phyloP scores from a whole-genome alignment of 1,140 invertebrate genomes.

The Aphis gossypii region DNA sequence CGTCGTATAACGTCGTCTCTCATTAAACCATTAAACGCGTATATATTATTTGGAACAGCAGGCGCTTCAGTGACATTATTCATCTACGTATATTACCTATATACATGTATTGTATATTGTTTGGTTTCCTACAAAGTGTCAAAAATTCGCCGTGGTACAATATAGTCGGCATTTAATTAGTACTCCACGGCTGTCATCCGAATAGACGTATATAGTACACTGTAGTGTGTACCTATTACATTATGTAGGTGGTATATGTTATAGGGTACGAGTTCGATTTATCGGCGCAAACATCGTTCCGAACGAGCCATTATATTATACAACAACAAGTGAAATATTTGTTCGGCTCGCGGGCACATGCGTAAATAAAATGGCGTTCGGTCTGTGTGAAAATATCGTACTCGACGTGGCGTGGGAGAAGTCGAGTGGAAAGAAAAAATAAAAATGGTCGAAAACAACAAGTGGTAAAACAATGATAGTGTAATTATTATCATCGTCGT shows the following conservation, averaged over 20 bases:
- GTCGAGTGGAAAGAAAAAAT: conserved; percentile 19
- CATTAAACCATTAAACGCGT: not conserved
- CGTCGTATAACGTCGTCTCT: too few species aligned
- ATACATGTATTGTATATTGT: not conserved
- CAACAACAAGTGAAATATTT: not conserved
- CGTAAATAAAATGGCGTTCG: conserved; percentile 29
- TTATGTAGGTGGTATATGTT: not conserved
- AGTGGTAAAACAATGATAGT: conserved; percentile 21
- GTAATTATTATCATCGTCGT: not conserved
- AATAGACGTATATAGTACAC: not conserved
- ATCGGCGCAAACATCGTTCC: not conserved
- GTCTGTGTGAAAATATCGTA: conserved; percentile 3
- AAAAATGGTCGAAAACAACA: conserved; percentile 29
- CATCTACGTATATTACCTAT: not conserved
- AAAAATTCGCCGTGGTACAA: not conserved
- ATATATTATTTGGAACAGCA: not conserved
- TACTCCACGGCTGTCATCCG: not conserved
- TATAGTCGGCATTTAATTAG: not conserved
- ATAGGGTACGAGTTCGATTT: not conserved
- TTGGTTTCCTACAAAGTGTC: not conserved
- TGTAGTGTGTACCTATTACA: not conserved
- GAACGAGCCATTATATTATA: not conserved
- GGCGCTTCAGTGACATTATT: not conserved
- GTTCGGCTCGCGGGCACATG: conserved; percentile 18
- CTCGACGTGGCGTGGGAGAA: not conserved